Percentiles rank a stretch among this genome's conserved stretches.
phyloP scores from a whole-genome alignment of 37 sponge, comb jelly and placozoan species.

The Theonella swinhoei region DNA sequence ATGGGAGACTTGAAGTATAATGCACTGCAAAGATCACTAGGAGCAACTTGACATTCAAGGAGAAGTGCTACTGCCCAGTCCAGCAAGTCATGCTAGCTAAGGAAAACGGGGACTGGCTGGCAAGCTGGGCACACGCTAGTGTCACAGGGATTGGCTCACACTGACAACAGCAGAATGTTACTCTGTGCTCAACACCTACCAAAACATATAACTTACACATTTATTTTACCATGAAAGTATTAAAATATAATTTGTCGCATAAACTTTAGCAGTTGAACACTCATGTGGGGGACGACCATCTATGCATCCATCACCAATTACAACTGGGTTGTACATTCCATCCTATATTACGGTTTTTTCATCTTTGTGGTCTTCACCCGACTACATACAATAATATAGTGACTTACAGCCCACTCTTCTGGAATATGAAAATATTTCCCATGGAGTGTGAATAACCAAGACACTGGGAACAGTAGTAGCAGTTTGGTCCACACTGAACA shows the following conservation, averaged over 20 bases:
- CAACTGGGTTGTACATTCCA: background rate
- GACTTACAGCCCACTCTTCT: too few relatives aligned
- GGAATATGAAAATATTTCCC: too few relatives aligned
- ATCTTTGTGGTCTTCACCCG: background rate
- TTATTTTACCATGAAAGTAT: background rate
- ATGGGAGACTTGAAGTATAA: background rate
- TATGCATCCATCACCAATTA: background rate
- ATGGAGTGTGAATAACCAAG: too few relatives aligned
- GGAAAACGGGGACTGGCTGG: slow-evolving; percentile 7
- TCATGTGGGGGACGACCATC: background rate
- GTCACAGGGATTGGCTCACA: slow-evolving; percentile 15
- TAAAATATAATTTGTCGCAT: background rate
- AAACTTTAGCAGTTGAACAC: background rate
- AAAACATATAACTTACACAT: background rate
- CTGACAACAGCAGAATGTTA: too few relatives aligned
- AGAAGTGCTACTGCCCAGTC: slow-evolving; percentile 26
- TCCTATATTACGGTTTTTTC: background rate
- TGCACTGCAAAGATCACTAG: slow-evolving; percentile 7
- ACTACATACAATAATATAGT: background rate
- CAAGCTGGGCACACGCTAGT: slow-evolving; percentile 8
- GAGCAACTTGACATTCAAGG: slow-evolving; percentile 13
- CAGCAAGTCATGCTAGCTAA: background rate
- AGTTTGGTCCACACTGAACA: too few relatives aligned
- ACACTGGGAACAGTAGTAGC: too few relatives aligned
- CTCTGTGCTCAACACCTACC: too few relatives aligned